Percentiles rank a stretch among this genome's conserved stretches.
Evolutionary conservation across 1,140 invertebrate species (phyloP).

Genomic region (Drosophila persimilis): DNA sequence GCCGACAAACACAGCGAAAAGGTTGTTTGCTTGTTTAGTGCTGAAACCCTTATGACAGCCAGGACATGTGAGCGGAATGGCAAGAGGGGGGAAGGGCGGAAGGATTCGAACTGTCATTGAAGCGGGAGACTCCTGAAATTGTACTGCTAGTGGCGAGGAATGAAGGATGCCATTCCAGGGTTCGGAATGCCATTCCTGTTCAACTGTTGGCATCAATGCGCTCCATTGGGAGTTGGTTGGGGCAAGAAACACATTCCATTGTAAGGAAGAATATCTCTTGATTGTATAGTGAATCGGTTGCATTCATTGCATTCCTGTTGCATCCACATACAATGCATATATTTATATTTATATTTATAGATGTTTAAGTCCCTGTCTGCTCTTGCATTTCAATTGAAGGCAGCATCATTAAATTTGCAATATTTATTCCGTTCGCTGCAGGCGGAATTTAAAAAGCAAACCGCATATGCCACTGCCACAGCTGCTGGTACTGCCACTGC

Average conservation of each 20-base stretch:
- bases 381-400: constrained; percentile 34
- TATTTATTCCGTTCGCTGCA: constrained; percentile 16
- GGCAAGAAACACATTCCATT: too few relatives aligned
- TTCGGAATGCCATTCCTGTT: too few relatives aligned
- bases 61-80: constrained; percentile 8
- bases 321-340: not conserved
- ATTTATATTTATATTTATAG: constrained; percentile 12
- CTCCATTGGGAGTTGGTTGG: too few relatives aligned
- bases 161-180: not conserved
- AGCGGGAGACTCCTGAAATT: not conserved
- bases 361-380: constrained; percentile 1
- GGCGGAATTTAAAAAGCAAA: constrained; percentile 32
- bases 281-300: too few relatives aligned
- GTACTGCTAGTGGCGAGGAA: constrained; percentile 21
- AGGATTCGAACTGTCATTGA: not conserved
- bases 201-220: too few relatives aligned
- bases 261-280: too few relatives aligned
- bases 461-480: not conserved
- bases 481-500: not conserved
- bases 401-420: constrained; percentile 63
- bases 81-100: not conserved
- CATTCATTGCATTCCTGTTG: too few relatives aligned
- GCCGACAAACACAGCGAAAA: not conserved
- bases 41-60: constrained; percentile 28
- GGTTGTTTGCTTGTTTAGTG: constrained; percentile 6